Conservation (phyloP, 2,113 vertebrate species). For the Gymnocephalus cernua region DNA sequence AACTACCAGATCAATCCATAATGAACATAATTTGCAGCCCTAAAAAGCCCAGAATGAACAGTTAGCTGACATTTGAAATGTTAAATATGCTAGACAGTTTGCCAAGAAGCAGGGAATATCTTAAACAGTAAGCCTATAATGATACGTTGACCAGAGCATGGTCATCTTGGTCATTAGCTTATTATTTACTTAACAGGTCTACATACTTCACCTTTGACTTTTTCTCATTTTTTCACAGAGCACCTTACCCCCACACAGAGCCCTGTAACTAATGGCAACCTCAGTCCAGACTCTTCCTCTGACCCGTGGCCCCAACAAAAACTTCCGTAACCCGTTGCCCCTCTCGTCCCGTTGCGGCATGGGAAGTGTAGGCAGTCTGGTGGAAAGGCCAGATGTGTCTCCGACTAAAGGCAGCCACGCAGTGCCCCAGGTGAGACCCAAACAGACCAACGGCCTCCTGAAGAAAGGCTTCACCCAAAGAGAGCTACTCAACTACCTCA, state of each 20-base stretch:
- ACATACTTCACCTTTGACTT: neutral
- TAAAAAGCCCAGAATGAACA: neutral
- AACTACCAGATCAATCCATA: neutral
- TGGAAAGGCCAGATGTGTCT: constrained; percentile 92
- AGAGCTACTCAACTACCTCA: constrained; percentile 95
- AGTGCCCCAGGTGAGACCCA: constrained; percentile 87
- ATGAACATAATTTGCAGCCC: neutral
- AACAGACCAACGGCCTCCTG: constrained; percentile 89
- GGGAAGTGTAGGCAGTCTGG: constrained; percentile 97
- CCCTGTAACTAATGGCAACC: constrained; percentile 94
- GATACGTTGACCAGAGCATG: neutral
- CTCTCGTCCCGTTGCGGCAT: constrained; percentile 85
- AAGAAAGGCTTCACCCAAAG: constrained; percentile 92
- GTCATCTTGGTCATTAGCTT: neutral
- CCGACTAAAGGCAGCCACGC: constrained; percentile 83
- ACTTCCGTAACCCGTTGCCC: constrained; percentile 79
- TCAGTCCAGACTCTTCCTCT: constrained; percentile 89
- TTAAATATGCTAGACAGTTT: neutral
- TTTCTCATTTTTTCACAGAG: constrained; percentile 77
- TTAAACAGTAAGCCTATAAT: neutral
- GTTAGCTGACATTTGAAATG: neutral
- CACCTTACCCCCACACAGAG: constrained; percentile 75
- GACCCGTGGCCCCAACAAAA: constrained; percentile 87
- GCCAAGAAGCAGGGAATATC: neutral
- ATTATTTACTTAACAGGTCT: neutral